A percentile compares a stretch with the other conserved stretches of the same genome.
Evolutionary conservation across 2,113 vertebrate genomes (phyloP).

Genomic region (Cariama cristata): DNA sequence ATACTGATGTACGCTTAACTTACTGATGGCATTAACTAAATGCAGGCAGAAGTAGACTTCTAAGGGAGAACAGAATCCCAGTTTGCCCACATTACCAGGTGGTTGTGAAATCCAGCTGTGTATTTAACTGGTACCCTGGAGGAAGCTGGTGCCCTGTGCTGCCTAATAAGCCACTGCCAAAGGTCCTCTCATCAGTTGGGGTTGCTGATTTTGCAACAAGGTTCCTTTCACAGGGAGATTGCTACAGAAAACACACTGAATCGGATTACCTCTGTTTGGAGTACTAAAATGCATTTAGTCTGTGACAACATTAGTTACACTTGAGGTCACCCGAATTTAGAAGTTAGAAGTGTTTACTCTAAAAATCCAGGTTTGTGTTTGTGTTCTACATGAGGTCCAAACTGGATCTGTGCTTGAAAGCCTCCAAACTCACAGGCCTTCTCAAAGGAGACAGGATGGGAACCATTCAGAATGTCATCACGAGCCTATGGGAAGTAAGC

Average conservation of each 20-base stretch:
- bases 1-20: not conserved
- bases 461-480: conserved; percentile 98
- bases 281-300: not conserved
- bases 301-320: not conserved
- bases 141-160: not conserved
- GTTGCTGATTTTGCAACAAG: not conserved
- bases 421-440: conserved; percentile 98
- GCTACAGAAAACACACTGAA: not conserved
- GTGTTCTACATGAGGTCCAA: conserved; percentile 96
- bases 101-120: not conserved
- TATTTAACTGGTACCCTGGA: not conserved
- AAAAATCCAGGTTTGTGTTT: conserved; percentile 99
- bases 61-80: not conserved
- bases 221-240: not conserved
- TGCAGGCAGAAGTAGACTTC: not conserved
- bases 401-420: conserved; percentile 98
- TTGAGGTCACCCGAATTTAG: not conserved
- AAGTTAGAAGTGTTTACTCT: conserved; percentile 84
- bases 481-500: conserved; percentile 82
- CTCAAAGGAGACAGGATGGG: conserved; percentile 98
- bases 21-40: not conserved
- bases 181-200: not conserved
- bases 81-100: not conserved
- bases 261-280: not conserved
- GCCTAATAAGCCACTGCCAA: not conserved